Percentiles rank a stretch among this genome's conserved stretches.
Conservation (phyloP, 1,140 invertebrate genomes). For the Brachionus rubens region DNA sequence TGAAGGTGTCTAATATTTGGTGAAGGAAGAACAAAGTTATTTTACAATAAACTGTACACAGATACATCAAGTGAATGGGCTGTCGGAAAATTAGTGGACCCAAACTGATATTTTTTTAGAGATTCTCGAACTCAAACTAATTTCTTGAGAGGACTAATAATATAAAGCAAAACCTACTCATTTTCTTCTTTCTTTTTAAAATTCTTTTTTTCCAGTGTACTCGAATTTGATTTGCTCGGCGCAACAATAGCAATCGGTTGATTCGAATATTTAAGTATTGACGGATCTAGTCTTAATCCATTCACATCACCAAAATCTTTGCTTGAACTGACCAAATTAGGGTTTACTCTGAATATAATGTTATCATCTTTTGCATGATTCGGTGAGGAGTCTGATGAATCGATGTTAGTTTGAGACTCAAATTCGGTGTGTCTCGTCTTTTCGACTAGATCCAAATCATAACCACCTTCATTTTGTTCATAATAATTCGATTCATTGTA, state of each 20-base stretch:
- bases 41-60: no score
- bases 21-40: no score
- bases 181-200: slow-evolving; percentile 13
- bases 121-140: background rate
- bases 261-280: slow-evolving; percentile 1
- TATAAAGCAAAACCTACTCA: background rate
- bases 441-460: background rate
- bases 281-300: background rate
- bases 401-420: background rate
- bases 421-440: background rate
- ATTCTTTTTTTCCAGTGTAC: slow-evolving; percentile 14
- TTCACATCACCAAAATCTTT: background rate
- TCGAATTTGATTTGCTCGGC: slow-evolving; percentile 18
- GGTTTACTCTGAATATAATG: background rate
- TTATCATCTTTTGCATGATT: background rate
- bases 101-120: no score
- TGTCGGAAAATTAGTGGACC: no score
- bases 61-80: no score
- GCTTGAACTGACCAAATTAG: no score
- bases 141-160: background rate
- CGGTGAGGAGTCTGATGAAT: background rate
- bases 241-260: slow-evolving; percentile 41
- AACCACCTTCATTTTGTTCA: background rate
- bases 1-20: no score
- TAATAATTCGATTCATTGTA: background rate